Conservation (phyloP, 2,888 invertebrate genomes). For the Ichneumoninae sp. region DNA sequence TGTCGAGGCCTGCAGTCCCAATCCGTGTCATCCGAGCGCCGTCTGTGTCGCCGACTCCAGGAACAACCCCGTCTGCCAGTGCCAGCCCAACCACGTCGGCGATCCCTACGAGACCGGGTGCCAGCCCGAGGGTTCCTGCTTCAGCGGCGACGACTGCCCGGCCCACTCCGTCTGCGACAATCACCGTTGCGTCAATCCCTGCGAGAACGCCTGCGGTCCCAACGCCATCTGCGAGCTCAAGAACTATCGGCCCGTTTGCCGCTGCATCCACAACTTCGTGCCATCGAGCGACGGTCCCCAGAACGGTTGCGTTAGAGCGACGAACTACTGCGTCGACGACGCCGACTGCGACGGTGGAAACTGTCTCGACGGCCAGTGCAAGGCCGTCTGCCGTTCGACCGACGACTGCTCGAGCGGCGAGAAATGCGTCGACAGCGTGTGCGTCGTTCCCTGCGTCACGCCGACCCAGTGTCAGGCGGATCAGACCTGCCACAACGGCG, state of each 20-base stretch:
- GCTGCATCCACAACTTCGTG: slow-evolving; percentile 91
- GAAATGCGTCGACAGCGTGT: slow-evolving; percentile 91
- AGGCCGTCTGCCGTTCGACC: slow-evolving; percentile 90
- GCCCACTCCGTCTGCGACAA: slow-evolving; percentile 89
- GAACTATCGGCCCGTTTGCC: slow-evolving; percentile 91
- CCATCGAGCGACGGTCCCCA: slow-evolving; percentile 87
- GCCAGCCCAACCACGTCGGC: slow-evolving; percentile 91
- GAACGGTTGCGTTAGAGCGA: slow-evolving; percentile 90
- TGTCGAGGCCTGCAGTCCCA: slow-evolving; percentile 90
- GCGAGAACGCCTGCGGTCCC: slow-evolving; percentile 92
- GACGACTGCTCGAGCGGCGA: slow-evolving; percentile 93
- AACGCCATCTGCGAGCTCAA: slow-evolving; percentile 93
- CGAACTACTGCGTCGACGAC: slow-evolving; percentile 89
- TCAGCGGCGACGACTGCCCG: slow-evolving; percentile 92
- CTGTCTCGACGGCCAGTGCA: slow-evolving; percentile 93
- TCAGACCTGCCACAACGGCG: slow-evolving; percentile 92
- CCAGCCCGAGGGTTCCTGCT: slow-evolving; percentile 91
- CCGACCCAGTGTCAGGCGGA: slow-evolving; percentile 92
- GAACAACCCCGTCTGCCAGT: slow-evolving; percentile 91
- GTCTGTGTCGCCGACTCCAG: slow-evolving; percentile 89
- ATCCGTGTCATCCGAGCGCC: slow-evolving; percentile 93
- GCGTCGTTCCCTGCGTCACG: slow-evolving; percentile 91
- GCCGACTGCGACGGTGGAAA: slow-evolving; percentile 91
- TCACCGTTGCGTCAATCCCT: slow-evolving; percentile 92
- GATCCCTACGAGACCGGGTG: slow-evolving; percentile 92